Percentiles rank a stretch among this genome's conserved stretches.
Evolutionary conservation across 2,888 invertebrate genomes (phyloP).

Genomic region (Conops quadrifasciatus): DNA sequence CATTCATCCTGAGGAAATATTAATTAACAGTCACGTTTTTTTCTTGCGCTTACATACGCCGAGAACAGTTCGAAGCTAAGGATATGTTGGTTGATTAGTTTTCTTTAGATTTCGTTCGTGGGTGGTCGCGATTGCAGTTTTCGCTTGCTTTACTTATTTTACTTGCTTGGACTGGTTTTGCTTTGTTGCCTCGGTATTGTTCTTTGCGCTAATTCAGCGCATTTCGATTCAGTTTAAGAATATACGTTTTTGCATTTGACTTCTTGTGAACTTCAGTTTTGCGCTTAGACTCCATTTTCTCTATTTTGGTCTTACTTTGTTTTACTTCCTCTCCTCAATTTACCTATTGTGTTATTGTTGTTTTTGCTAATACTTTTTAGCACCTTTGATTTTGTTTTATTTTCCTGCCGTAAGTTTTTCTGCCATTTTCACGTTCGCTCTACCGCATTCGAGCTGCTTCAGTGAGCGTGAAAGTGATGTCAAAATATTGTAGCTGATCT

Average conservation of each 20-base stretch:
- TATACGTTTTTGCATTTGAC: too few relatives aligned
- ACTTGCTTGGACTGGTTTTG: neutral
- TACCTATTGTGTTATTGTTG: neutral
- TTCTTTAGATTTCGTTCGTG: too few relatives aligned
- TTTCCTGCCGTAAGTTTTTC: constrained; percentile 21
- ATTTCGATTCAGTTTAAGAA: too few relatives aligned
- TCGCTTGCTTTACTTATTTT: neutral
- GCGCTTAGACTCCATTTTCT: neutral
- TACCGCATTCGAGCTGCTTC: constrained; percentile 26
- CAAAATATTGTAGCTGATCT: constrained; percentile 16
- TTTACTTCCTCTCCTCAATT: neutral
- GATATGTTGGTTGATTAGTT: neutral
- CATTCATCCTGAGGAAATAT: neutral
- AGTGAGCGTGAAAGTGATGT: constrained; percentile 29
- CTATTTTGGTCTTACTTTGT: constrained; percentile 4
- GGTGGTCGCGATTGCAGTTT: neutral
- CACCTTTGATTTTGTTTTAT: neutral
- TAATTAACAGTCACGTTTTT: neutral
- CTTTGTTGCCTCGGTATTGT: too few relatives aligned
- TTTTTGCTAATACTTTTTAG: neutral
- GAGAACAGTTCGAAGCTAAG: neutral
- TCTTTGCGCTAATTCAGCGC: too few relatives aligned
- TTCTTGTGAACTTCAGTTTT: neutral
- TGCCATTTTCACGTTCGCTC: constrained; percentile 31
- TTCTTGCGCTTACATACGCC: neutral